A percentile compares a stretch with the other conserved stretches of the same genome.
These are phyloP conservation scores for Gadus chalcogrammus DNA, from an alignment of 2,113 vertebrate species.

Conservation along the genomic window DNA sequence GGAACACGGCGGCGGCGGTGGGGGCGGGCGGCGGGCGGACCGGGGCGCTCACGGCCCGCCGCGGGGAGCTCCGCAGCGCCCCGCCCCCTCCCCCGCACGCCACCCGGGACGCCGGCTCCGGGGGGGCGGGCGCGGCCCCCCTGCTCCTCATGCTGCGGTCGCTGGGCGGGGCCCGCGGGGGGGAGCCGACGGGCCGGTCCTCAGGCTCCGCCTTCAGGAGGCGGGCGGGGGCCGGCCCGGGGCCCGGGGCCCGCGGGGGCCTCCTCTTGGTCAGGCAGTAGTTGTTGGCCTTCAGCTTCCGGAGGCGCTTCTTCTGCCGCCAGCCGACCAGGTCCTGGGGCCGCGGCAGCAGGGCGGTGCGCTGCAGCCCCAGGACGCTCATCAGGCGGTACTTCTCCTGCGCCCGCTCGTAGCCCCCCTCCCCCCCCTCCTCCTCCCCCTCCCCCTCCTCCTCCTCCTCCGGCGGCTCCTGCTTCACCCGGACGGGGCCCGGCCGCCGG, in stretches of 20 bases:
- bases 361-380: conserved; percentile 75
- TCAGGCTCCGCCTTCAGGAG: conserved; percentile 54
- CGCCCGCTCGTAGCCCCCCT: conserved; percentile 68
- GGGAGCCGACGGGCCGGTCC: background rate
- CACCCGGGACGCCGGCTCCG: conserved; percentile 32
- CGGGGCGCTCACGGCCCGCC: conserved; percentile 22
- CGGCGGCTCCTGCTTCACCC: conserved; percentile 70
- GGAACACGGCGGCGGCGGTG: conserved; percentile 9
- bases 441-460: conserved; percentile 60
- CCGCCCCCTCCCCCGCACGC: conserved; percentile 37
- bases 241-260: conserved; percentile 57
- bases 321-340: conserved; percentile 76
- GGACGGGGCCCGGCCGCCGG: conserved; percentile 36
- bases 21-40: conserved; percentile 16
- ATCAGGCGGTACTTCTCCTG: conserved; percentile 79
- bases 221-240: conserved; percentile 33
- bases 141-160: conserved; percentile 68
- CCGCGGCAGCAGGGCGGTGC: conserved; percentile 72
- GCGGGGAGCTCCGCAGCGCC: conserved; percentile 55
- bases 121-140: conserved; percentile 47
- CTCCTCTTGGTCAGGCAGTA: conserved; percentile 73
- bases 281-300: conserved; percentile 77
- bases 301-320: conserved; percentile 77
- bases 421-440: conserved; percentile 73
- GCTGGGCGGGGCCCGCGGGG: conserved; percentile 38